Evolutionary conservation across 1,140 invertebrate species (phyloP).

Genomic region (Philaenus spumarius): DNA sequence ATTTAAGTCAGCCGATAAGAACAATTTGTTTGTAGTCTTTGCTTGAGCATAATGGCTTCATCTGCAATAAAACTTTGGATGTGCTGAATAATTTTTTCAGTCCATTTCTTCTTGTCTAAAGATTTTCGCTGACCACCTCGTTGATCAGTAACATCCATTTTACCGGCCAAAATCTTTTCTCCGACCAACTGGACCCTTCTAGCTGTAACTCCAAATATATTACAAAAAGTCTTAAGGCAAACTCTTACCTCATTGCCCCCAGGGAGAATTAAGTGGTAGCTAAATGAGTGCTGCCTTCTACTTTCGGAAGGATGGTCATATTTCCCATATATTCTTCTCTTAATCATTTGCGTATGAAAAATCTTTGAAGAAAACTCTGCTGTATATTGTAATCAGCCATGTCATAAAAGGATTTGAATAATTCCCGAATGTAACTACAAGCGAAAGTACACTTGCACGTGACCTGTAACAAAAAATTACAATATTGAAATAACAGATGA

Average conservation of each 20-base stretch:
- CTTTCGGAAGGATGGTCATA: conserved; percentile 6
- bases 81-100: conserved; percentile 9
- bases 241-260: conserved; percentile 7
- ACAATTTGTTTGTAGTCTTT: conserved; percentile 3
- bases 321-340: conserved; percentile 10
- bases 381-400: conserved; percentile 13
- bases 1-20: conserved; percentile 8
- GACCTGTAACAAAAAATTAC: not conserved
- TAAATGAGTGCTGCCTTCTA: conserved; percentile 6
- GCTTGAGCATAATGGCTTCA: conserved; percentile 8
- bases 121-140: conserved; percentile 9
- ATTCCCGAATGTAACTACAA: conserved; percentile 8
- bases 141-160: conserved; percentile 5
- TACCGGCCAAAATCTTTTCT: conserved; percentile 2
- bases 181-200: conserved; percentile 11
- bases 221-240: conserved; percentile 10
- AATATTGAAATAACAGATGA: no score
- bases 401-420: conserved; percentile 7
- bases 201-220: conserved; percentile 6
- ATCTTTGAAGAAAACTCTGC: conserved; percentile 1
- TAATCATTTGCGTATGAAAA: conserved; percentile 11
- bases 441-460: conserved; percentile 9
- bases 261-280: conserved; percentile 7
- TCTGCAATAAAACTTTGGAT: not conserved
- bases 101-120: not conserved